Evolutionary conservation across 2,113 vertebrate species (phyloP), one percentile per base, ranked within the genome.

Genomic region (Coryphaenoides rupestris): DNA sequence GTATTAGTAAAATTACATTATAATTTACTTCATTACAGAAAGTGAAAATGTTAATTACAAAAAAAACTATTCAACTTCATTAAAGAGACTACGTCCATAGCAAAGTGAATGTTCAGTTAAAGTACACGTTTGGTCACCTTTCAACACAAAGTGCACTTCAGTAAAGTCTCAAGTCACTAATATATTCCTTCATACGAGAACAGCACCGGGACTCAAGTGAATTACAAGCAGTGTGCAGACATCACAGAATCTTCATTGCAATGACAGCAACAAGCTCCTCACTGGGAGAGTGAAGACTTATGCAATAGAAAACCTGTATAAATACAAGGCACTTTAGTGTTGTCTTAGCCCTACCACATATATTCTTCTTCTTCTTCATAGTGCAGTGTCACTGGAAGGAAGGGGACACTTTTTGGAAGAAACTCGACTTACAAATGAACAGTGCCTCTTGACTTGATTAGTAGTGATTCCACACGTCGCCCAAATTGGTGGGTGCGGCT

Each of bases 141-240:
- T 19, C 58, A 56, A 66, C 62, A 73, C 70, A 83, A 85, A 81
- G 81, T 83, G 84, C 78, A 84, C 52, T 67, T 76, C 60, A 72
- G 64, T 64, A n/a, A 77, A 17, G 45, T 47, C 69, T 63, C 76
- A 63, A 56, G 58, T 58, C 58, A 54, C 59, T 64, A 62, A 68
- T 62, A 28, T 3, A 57, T 72, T 7, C 17, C 14, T 58, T 23
- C 21, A 46, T 61, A 22, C 62, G 13, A 56, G 55, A n/a, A n/a
- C n/a, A 15, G 67, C 66, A 45, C 66, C 14, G 45, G 72, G 60
- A 63, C 53, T 60, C 19, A n/a, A 77, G 69, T 40, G 65, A 68
- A 80, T 68, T 66, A 40, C n/a, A 58, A 63, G 58, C 56, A 54
- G 53, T 52, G 53, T 52, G 80, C 72, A 74, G 78, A 80, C 64